phyloP scores from a whole-genome alignment of 2,888 invertebrate genomes.

The Cheiracanthium punctorium region DNA sequence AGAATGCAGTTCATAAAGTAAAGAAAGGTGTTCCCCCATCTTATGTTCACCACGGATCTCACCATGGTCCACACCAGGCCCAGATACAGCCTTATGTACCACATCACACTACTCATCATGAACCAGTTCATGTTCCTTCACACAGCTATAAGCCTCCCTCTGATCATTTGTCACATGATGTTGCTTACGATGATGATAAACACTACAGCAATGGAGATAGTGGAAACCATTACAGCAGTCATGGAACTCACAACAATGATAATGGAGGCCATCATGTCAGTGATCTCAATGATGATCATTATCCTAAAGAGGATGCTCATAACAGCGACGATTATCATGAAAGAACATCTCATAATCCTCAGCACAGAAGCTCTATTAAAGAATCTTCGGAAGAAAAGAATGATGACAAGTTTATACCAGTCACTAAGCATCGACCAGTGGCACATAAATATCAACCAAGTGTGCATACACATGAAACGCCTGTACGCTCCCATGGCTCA shows the following conservation, averaged over 20 bases:
- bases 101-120: not conserved
- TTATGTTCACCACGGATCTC: not conserved
- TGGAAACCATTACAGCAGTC: not conserved
- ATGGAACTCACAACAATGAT: not conserved
- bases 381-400: not conserved
- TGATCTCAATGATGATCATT: not conserved
- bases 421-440: too few species aligned
- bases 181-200: not conserved
- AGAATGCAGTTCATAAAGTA: slow-evolving; percentile 24
- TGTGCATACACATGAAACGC: too few species aligned
- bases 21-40: slow-evolving; percentile 38
- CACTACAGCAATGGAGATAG: not conserved
- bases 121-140: not conserved
- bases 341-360: not conserved
- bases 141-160: not conserved
- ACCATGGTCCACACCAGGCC: slow-evolving; percentile 15
- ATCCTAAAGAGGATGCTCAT: not conserved
- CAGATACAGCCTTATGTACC: slow-evolving; percentile 23
- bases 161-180: not conserved
- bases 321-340: not conserved
- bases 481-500: too few species aligned
- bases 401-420: not conserved
- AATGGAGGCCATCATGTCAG: not conserved
- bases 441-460: too few species aligned
- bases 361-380: not conserved